A percentile compares a stretch with the other conserved stretches of the same genome.
Evolutionary conservation across 2,113 vertebrate genomes (phyloP).

Genomic region (Danio rerio): DNA sequence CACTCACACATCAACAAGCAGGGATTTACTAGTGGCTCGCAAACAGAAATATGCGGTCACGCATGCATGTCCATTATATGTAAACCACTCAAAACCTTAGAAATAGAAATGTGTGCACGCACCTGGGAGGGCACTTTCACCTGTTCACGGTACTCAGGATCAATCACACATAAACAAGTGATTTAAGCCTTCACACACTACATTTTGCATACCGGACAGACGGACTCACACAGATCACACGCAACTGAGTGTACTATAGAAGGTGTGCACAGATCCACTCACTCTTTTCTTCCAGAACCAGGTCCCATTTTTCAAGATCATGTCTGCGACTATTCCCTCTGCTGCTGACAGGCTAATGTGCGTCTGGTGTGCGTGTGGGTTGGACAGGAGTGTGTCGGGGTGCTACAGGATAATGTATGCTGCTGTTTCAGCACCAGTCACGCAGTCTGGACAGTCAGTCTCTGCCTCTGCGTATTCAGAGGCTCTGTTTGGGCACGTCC

Average conservation of each 20-base stretch:
- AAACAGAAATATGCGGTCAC: neutral
- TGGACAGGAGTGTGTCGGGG: slow-evolving; percentile 8
- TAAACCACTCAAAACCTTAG: neutral
- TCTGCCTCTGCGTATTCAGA: slow-evolving; percentile 35
- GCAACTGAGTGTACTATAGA: neutral
- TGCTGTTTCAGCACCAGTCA: slow-evolving; percentile 53
- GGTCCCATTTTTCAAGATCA: slow-evolving; percentile 54
- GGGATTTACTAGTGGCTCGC: neutral
- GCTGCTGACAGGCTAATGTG: slow-evolving; percentile 28
- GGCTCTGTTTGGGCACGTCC: slow-evolving; percentile 22
- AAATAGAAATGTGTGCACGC: neutral
- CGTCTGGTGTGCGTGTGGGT: slow-evolving; percentile 4
- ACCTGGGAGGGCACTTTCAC: neutral
- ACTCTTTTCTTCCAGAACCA: slow-evolving; percentile 51
- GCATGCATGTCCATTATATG: neutral
- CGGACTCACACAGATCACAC: neutral
- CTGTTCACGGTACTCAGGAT: neutral
- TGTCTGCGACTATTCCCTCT: slow-evolving; percentile 28
- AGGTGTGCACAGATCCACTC: slow-evolving; percentile 40
- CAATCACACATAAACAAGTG: neutral
- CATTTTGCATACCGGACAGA: neutral
- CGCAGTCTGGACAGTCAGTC: slow-evolving; percentile 25
- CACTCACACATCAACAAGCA: slow-evolving; percentile 35
- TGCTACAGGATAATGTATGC: slow-evolving; percentile 47
- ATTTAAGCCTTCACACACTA: neutral